These are phyloP conservation scores for Nothobranchius kuhntae DNA, from an alignment of 2,113 vertebrate genomes.

Conservation along the genomic window DNA sequence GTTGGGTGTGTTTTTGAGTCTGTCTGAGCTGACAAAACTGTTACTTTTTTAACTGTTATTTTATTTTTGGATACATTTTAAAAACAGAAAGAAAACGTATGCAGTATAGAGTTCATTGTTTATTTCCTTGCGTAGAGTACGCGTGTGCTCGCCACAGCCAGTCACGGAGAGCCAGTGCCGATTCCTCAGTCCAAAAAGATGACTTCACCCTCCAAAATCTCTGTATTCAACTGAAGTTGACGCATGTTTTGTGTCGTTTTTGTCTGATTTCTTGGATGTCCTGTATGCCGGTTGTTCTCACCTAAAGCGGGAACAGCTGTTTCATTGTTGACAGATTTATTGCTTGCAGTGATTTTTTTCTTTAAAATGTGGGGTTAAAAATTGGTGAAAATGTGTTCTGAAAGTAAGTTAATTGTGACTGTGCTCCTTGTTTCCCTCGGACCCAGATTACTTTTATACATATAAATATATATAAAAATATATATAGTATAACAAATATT, in stretches of 20 bases:
- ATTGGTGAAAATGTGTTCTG: constrained; percentile 67
- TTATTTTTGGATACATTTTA: constrained; percentile 53
- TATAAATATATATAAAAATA: constrained; percentile 18
- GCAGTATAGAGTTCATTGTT: constrained; percentile 48
- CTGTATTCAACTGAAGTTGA: constrained; percentile 60
- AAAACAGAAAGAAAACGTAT: constrained; percentile 38
- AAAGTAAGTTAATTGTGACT: constrained; percentile 72
- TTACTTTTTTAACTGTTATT: constrained; percentile 57
- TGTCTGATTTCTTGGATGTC: constrained; percentile 73
- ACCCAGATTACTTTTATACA: constrained; percentile 49
- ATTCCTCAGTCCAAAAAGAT: constrained; percentile 29
- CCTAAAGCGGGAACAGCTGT: constrained; percentile 70
- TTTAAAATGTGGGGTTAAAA: constrained; percentile 72
- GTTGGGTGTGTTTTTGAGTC: constrained; percentile 1
- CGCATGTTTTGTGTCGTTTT: constrained; percentile 75
- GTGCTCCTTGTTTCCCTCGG: constrained; percentile 62
- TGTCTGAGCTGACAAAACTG: constrained; percentile 40
- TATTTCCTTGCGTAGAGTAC: constrained; percentile 43
- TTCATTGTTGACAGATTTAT: constrained; percentile 72
- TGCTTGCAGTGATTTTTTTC: constrained; percentile 76
- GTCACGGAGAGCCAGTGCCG: constrained; percentile 3
- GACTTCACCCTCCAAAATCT: constrained; percentile 26
- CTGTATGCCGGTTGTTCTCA: constrained; percentile 72
- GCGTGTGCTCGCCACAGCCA: constrained; percentile 45
- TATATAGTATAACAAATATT: constrained; percentile 26